A percentile compares a stretch with the other conserved stretches of the same genome.
These are phyloP conservation scores for Mythimna loreyi DNA, from an alignment of 2,888 invertebrate species.

Conservation along the genomic window DNA sequence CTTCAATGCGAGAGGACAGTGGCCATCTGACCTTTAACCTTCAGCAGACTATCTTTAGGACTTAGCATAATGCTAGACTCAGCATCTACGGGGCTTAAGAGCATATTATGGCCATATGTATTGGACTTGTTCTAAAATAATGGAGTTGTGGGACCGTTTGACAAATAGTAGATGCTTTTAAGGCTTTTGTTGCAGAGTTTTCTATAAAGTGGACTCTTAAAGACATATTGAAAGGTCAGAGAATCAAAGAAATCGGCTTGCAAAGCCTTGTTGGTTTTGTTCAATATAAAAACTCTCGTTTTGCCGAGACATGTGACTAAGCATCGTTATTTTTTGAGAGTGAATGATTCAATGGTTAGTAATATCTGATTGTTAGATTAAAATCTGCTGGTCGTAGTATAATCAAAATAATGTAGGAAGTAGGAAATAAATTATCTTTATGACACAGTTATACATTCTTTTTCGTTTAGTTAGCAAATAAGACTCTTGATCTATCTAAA, in stretches of 20 bases:
- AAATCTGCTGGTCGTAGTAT: neutral
- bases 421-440: neutral
- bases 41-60: conserved; percentile 37
- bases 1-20: conserved; percentile 67
- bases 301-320: conserved; percentile 14
- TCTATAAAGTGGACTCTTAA: neutral
- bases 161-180: neutral
- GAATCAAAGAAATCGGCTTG: neutral
- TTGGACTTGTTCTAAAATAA: neutral
- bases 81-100: conserved; percentile 16
- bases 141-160: neutral
- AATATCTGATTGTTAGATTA: neutral
- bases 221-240: neutral
- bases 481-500: too few species aligned
- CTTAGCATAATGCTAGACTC: conserved; percentile 5
- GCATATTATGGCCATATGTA: conserved; percentile 7
- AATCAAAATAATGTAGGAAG: conserved; percentile 20
- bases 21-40: conserved; percentile 51
- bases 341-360: conserved; percentile 2
- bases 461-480: too few species aligned
- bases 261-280: neutral
- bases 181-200: neutral
- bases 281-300: conserved; percentile 1
- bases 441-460: neutral
- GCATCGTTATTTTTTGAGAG: neutral